Base-by-base conservation (phyloP, 2,888 invertebrate species). In the Eledona agricola region DNA sequence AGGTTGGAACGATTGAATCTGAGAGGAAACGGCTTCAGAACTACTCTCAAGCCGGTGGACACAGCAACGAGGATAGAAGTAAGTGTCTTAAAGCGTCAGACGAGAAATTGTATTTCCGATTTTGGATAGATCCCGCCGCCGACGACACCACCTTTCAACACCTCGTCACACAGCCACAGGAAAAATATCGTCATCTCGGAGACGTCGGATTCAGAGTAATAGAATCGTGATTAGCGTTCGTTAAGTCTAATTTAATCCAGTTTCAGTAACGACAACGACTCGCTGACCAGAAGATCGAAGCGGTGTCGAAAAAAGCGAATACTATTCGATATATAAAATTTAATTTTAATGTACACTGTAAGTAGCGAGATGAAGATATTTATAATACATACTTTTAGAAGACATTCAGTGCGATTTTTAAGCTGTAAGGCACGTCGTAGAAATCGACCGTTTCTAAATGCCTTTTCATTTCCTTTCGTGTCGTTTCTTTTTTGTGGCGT, bases 381-480 rank as follows among this genome's bases (percentile, higher is more conserved):
- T n/a, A n/a, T n/a, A n/a, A n/a, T n/a, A n/a, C n/a, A n/a, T n/a
- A n/a, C n/a, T n/a, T n/a, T n/a, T n/a, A n/a, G n/a, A n/a, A n/a
- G n/a, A n/a, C n/a, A n/a, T n/a, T n/a, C n/a, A n/a, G n/a, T n/a
- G n/a, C n/a, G n/a, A n/a, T n/a, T 9, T 34, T 47, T 6, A 47
- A 26, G 13, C 28, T 37, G 28, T 47, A 47, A n/a, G 47, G 47
- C 10, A 47, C 22, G 6, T 37, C 29, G n/a, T 17, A 13, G 11
- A 17, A 7, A 9, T 12, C 5, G 5, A 38, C 17, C 2, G 9
- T 47, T 9, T 11, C 47, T n/a, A 29, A 17, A 3, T 22, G 37
- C 17, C 47, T 26, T 10, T 34, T 37, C 28, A 37, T 10, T 20
- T 29, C 31, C 1, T 10, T 16, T 6, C 10, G 9, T 12, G 29